phyloP scores from a whole-genome alignment of 2,888 invertebrate genomes.

The Conops quadrifasciatus region DNA sequence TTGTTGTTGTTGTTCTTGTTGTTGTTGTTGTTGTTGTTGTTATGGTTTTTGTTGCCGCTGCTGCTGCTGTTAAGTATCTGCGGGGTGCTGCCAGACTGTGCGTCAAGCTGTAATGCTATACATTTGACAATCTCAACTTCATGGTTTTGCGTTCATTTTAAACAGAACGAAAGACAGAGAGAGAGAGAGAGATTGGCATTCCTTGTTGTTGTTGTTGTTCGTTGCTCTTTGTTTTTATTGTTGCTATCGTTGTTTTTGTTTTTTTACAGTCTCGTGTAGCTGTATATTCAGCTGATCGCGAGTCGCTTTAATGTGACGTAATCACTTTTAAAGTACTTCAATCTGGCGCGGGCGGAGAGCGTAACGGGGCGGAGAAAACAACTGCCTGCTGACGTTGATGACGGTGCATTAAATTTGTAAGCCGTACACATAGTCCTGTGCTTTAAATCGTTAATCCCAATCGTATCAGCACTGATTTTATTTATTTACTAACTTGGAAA shows the following conservation, averaged over 20 bases:
- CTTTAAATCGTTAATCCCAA: background rate
- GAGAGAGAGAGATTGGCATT: too few species aligned
- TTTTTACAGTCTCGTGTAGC: too few species aligned
- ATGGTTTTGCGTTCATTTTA: too few species aligned
- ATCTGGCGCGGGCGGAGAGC: background rate
- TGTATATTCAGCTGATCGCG: too few species aligned
- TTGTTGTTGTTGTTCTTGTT: constrained; percentile 42
- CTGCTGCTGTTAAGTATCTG: constrained; percentile 39
- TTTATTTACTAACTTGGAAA: background rate
- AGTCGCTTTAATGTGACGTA: background rate
- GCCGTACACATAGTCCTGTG: background rate
- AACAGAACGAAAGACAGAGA: too few species aligned
- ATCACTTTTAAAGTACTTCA: background rate
- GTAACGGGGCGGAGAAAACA: background rate
- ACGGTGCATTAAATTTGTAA: too few species aligned
- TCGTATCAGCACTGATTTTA: background rate
- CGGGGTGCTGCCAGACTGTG: too few species aligned
- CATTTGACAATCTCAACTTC: too few species aligned
- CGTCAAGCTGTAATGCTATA: too few species aligned
- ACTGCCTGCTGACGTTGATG: too few species aligned
- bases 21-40: constrained; percentile 32
- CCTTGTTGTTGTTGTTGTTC: background rate
- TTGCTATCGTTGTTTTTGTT: too few species aligned
- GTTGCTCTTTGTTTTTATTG: too few species aligned
- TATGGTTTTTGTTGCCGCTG: constrained; percentile 26